Conservation (phyloP, 2,888 invertebrate species). For the Hymenopus coronatus region DNA sequence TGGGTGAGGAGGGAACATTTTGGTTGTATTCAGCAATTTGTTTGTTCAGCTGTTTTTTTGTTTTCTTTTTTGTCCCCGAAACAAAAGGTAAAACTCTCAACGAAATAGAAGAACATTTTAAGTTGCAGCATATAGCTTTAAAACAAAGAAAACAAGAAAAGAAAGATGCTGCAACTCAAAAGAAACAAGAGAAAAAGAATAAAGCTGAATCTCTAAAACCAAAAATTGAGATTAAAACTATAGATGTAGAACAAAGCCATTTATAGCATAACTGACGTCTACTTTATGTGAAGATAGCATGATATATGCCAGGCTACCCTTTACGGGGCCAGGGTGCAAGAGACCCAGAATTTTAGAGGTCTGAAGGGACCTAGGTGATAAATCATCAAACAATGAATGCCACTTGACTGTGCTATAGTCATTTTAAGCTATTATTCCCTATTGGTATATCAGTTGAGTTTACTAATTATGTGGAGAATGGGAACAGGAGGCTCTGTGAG, state of each 20-base stretch:
- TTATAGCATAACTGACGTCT: neutral
- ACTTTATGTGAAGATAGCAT: too few species aligned
- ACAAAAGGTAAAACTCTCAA: conserved; percentile 68
- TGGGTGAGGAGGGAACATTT: conserved; percentile 56
- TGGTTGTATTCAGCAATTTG: conserved; percentile 57
- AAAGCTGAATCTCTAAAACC: neutral
- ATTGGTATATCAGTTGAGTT: too few species aligned
- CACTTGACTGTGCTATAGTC: too few species aligned
- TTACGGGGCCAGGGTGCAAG: too few species aligned
- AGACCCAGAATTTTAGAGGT: too few species aligned
- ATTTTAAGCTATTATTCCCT: too few species aligned
- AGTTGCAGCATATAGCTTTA: conserved; percentile 1
- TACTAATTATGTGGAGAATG: too few species aligned
- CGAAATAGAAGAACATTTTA: conserved; percentile 54
- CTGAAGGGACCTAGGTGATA: too few species aligned
- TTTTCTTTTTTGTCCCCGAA: conserved; percentile 59
- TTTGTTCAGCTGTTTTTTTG: conserved; percentile 53
- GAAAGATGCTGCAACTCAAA: neutral
- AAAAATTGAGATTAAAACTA: neutral
- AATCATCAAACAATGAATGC: too few species aligned
- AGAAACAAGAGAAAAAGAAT: neutral
- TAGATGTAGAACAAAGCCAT: neutral
- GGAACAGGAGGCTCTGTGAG: too few species aligned
- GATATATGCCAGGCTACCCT: too few species aligned
- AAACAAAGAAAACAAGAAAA: neutral